Evolutionary conservation across 2,797 vertebrate genomes (phyloP), one percentile per base, ranked within the genome.

Genomic region (Graptemys geographica): DNA sequence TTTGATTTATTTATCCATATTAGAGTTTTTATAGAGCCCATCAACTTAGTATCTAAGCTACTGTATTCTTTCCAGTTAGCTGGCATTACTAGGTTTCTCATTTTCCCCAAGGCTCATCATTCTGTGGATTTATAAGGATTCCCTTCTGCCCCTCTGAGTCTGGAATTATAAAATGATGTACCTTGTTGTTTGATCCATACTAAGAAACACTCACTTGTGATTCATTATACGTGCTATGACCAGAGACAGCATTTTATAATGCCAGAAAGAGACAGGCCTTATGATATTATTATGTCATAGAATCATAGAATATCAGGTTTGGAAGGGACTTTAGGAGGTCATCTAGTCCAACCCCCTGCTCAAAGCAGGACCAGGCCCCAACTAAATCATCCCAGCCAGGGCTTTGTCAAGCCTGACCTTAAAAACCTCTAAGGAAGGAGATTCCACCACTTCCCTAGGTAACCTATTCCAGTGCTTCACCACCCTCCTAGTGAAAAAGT

Each of bases 41-140:
- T 83, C 90, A 76, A 31, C 27, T 72, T n/a, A 44, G 0, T 1
- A 0, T 84, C 83, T 44, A 52, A 80, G 82, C n/a, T 91, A 49
- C 27, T 57, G 41, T 55, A 86, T 62, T 94, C 76, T 92, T 94
- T 81, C 31, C 33, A n/a, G 62, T n/a, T 21, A 53, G 44, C 62
- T 93, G 74, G 52, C 81, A 81, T 11, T 85, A 76, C 86, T 90
- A 69, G 76, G 90, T 72, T 4, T 78, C 18, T 88, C 93, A 18
- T 87, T 85, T 78, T 57, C 92, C 83, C 57, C 80, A 88, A 85
- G 86, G 62, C 55, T 28, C 92, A 88, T 90, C 94, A 80, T 92
- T 44, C 23, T 27, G 12, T 65, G 84, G 41, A 47, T 56, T 87
- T 89, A 31, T n/a, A 85, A 92, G 51, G 16, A 11, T 47, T 88